Conservation (phyloP, 2,113 vertebrate genomes). For the Ceuthmochares aereus region DNA sequence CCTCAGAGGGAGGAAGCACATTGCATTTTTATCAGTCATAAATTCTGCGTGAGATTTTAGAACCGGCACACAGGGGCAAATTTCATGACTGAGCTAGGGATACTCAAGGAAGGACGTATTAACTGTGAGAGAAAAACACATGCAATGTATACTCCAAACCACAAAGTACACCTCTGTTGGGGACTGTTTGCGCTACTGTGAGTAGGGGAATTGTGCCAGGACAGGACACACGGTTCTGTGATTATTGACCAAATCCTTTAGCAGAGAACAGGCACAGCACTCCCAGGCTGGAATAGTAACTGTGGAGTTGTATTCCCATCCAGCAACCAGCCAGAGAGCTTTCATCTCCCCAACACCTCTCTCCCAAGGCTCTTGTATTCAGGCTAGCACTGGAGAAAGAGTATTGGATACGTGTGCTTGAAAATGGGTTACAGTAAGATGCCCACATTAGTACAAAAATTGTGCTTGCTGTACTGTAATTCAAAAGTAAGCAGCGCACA, state of each 20-base stretch:
- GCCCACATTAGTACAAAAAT: neutral
- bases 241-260: neutral
- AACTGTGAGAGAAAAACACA: neutral
- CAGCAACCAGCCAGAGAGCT: neutral
- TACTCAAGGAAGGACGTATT: neutral
- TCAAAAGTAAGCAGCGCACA: neutral
- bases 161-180: neutral
- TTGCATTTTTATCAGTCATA: constrained; percentile 34
- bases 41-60: constrained; percentile 6
- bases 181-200: neutral
- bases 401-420: neutral
- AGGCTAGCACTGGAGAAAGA: neutral
- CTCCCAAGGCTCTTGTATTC: neutral
- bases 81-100: neutral
- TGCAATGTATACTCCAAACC: neutral
- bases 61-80: neutral
- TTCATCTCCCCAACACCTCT: neutral
- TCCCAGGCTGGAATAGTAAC: neutral
- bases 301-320: neutral
- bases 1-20: constrained; percentile 24
- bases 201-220: neutral
- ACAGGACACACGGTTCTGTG: neutral
- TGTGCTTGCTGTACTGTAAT: neutral
- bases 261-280: neutral
- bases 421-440: neutral